Percentiles rank a stretch among this genome's conserved stretches.
Evolutionary conservation across 2,888 invertebrate genomes (phyloP).

Genomic region (Caradrina clavipalpis): DNA sequence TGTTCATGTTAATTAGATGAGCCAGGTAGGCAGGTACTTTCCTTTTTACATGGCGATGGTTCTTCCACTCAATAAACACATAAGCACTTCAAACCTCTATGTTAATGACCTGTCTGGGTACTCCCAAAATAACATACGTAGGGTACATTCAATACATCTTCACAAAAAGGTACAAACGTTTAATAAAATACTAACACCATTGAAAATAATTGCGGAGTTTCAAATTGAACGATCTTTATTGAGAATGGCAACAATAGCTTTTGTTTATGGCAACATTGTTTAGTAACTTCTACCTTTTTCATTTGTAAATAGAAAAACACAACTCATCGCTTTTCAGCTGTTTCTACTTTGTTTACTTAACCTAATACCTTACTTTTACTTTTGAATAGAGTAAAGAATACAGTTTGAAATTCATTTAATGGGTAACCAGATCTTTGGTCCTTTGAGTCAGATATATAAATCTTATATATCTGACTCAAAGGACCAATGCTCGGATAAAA

Average conservation of each 20-base stretch:
- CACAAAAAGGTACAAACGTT: slow-evolving; percentile 4
- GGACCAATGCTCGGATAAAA: not conserved
- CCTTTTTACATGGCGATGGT: slow-evolving; percentile 27
- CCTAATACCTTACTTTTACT: not conserved
- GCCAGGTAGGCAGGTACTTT: not conserved
- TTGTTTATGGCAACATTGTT: slow-evolving; percentile 28
- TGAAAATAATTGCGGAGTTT: slow-evolving; percentile 16
- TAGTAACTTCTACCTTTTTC: slow-evolving; percentile 9
- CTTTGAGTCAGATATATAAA: no score
- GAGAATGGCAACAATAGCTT: slow-evolving; percentile 25
- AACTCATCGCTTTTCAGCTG: slow-evolving; percentile 7
- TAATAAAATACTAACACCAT: slow-evolving; percentile 13
- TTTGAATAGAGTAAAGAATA: not conserved
- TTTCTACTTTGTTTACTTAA: slow-evolving; percentile 7
- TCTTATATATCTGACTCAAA: no score
- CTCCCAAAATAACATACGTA: slow-evolving; percentile 38
- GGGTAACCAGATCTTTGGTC: not conserved
- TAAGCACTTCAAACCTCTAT: slow-evolving; percentile 32
- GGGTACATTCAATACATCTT: not conserved
- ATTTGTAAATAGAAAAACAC: not conserved
- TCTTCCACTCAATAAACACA: slow-evolving; percentile 35
- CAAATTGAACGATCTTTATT: slow-evolving; percentile 11
- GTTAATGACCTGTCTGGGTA: slow-evolving; percentile 32
- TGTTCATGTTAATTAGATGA: not conserved
- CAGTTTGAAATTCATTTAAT: not conserved